These are phyloP conservation scores for Linyphia triangularis DNA, from an alignment of 2,888 invertebrate genomes.

Conservation along the genomic window DNA sequence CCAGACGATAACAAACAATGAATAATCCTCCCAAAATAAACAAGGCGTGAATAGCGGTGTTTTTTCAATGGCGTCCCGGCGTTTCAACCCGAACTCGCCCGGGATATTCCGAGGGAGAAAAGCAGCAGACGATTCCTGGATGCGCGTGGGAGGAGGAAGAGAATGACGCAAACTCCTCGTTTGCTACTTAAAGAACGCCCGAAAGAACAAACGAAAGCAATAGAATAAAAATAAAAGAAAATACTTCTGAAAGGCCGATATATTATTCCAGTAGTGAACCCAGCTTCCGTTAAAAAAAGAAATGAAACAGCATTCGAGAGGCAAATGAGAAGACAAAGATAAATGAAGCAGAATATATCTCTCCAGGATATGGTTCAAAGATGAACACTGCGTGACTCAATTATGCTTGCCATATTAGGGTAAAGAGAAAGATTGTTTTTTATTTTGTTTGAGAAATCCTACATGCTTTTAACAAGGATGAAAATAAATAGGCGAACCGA, in stretches of 20 bases:
- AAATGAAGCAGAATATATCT: conserved; percentile 32
- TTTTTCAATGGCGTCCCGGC: not conserved
- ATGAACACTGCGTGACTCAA: not conserved
- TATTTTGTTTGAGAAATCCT: too few species aligned
- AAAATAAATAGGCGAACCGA: too few species aligned
- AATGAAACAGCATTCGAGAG: conserved; percentile 17
- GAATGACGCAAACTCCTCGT: conserved; percentile 24
- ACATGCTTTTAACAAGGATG: too few species aligned
- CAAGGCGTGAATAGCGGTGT: not conserved
- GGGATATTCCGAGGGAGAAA: not conserved
- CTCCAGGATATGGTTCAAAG: not conserved
- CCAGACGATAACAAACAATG: not conserved
- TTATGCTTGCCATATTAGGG: not conserved
- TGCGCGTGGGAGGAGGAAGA: conserved; percentile 21
- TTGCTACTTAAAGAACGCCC: conserved; percentile 10
- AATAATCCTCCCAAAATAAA: not conserved
- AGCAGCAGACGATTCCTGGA: not conserved
- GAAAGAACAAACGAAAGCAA: conserved; percentile 16
- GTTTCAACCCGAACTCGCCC: not conserved
- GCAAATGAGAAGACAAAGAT: conserved; percentile 51
- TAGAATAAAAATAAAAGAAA: not conserved
- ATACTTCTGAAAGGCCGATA: not conserved
- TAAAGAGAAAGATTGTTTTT: too few species aligned
- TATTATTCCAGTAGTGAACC: not conserved
- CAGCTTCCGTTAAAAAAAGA: conserved; percentile 2